Evolutionary conservation across 2,888 invertebrate genomes (phyloP).

Genomic region (Cephus runcator): DNA sequence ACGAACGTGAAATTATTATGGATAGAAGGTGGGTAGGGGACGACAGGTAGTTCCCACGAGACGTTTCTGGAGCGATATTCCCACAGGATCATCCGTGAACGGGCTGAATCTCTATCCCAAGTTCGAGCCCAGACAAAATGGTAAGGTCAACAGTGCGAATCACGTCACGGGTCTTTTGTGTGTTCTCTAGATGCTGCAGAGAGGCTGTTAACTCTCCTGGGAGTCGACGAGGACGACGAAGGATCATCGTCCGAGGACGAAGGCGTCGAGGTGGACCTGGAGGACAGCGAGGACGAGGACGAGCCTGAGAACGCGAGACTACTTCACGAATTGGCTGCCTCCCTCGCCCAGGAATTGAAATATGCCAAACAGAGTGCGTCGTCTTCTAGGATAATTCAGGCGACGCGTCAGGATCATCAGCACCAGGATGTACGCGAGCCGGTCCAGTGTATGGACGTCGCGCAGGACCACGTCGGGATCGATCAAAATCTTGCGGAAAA

Average conservation of each 20-base stretch:
- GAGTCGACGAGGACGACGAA: slow-evolving; percentile 48
- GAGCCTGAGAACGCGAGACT: slow-evolving; percentile 43
- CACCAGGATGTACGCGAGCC: not conserved
- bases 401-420: slow-evolving; percentile 8
- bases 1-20: not conserved
- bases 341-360: slow-evolving; percentile 52
- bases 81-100: slow-evolving; percentile 41
- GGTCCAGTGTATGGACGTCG: slow-evolving; percentile 39
- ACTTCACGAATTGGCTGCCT: slow-evolving; percentile 50
- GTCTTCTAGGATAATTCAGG: not conserved
- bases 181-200: slow-evolving; percentile 51
- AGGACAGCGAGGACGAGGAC: slow-evolving; percentile 34
- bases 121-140: not conserved
- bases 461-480: slow-evolving; percentile 24
- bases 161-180: not conserved
- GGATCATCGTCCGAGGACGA: slow-evolving; percentile 56
- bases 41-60: slow-evolving; percentile 60
- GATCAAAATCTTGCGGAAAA: slow-evolving; percentile 2
- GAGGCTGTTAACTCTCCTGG: slow-evolving; percentile 51
- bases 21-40: slow-evolving; percentile 12
- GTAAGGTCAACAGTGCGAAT: not conserved
- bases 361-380: slow-evolving; percentile 31
- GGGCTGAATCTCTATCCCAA: not conserved
- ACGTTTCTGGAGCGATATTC: slow-evolving; percentile 50
- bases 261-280: slow-evolving; percentile 55